These are phyloP conservation scores for Polymixis lichenea DNA, from an alignment of 2,888 invertebrate species.

Conservation along the genomic window DNA sequence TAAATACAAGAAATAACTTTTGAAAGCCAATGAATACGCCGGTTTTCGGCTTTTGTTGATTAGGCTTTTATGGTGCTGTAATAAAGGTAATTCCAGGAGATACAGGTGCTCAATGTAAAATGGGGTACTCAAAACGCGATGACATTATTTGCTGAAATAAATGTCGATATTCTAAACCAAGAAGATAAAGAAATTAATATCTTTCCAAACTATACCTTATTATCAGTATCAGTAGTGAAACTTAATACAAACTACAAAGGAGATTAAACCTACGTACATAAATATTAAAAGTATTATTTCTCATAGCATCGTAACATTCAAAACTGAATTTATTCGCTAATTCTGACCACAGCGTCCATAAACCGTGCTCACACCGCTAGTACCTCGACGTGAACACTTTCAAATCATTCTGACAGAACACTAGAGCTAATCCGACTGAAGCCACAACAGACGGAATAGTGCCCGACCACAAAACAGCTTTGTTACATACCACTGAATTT, in stretches of 20 bases:
- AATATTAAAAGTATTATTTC: constrained; percentile 18
- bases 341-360: constrained; percentile 40
- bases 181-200: background rate
- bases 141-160: constrained; percentile 8
- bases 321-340: constrained; percentile 27
- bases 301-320: constrained; percentile 27
- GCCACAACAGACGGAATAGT: constrained; percentile 65
- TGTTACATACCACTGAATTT: constrained; percentile 62
- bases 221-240: background rate
- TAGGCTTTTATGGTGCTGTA: constrained; percentile 17
- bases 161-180: background rate
- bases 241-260: constrained; percentile 19
- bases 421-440: constrained; percentile 56
- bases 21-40: constrained; percentile 33
- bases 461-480: constrained; percentile 59
- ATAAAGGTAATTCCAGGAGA: constrained; percentile 28
- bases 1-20: constrained; percentile 25
- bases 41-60: constrained; percentile 10
- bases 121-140: constrained; percentile 12
- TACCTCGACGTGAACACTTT: constrained; percentile 43
- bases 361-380: constrained; percentile 26
- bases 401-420: constrained; percentile 57
- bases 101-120: constrained; percentile 16
- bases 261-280: constrained; percentile 11
- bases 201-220: background rate